phyloP scores from a whole-genome alignment of 2,113 vertebrate species.

The Mastomys coucha region DNA sequence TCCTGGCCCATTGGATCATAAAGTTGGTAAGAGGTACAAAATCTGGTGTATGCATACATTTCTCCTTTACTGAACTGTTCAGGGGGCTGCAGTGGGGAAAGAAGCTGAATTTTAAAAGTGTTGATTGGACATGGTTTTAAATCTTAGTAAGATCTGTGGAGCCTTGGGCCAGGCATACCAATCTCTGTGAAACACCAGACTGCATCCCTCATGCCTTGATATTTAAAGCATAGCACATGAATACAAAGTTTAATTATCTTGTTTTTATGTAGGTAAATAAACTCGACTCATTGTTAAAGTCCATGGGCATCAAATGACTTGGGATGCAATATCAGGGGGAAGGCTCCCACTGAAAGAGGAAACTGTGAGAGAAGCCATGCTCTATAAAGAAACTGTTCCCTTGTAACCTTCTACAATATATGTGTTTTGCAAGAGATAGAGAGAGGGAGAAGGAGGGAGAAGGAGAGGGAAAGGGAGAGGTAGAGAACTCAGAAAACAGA shows the following conservation, averaged over 20 bases:
- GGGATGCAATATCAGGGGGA: background rate
- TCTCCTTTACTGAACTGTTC: background rate
- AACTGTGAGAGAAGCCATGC: background rate
- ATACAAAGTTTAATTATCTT: background rate
- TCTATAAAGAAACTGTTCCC: background rate
- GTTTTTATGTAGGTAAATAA: background rate
- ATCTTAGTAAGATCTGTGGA: background rate
- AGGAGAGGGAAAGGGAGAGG: too few species aligned
- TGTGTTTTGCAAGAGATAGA: background rate
- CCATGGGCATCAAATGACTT: background rate
- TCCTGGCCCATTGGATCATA: background rate
- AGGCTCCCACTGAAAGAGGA: background rate
- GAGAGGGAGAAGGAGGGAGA: too few species aligned
- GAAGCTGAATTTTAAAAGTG: background rate
- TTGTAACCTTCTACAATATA: background rate
- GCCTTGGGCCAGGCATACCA: background rate
- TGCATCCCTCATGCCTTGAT: background rate
- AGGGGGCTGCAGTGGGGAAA: background rate
- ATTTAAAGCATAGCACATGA: background rate
- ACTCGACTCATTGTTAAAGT: slow-evolving; percentile 10
- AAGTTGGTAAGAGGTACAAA: background rate
- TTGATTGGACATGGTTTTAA: background rate
- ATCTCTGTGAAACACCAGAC: background rate
- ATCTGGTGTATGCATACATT: background rate
- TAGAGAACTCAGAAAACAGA: too few species aligned